Evolutionary conservation across 2,888 invertebrate species (phyloP).

Genomic region (Latrodectus hesperus): DNA sequence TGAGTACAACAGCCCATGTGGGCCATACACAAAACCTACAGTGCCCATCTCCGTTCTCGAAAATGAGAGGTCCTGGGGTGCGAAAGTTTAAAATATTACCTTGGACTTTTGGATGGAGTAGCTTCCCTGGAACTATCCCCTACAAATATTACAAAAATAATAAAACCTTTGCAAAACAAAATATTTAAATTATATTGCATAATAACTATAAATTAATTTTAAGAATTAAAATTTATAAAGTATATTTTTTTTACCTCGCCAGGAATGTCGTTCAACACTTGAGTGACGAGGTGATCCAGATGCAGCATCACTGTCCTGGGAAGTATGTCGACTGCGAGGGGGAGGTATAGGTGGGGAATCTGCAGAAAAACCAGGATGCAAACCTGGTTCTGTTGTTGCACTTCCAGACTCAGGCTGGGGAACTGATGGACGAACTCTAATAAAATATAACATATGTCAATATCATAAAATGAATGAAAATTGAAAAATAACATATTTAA

Average conservation of each 20-base stretch:
- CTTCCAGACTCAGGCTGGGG: conserved; percentile 43
- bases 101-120: conserved; percentile 69
- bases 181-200: too few relatives aligned
- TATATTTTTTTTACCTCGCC: conserved; percentile 27
- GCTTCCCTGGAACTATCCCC: conserved; percentile 64
- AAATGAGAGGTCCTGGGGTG: too few relatives aligned
- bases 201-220: neutral
- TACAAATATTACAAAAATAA: neutral
- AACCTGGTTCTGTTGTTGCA: conserved; percentile 23
- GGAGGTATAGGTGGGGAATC: conserved; percentile 66
- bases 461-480: too few relatives aligned
- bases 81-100: conserved; percentile 18
- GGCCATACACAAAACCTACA: too few relatives aligned
- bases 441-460: neutral
- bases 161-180: too few relatives aligned
- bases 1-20: too few relatives aligned
- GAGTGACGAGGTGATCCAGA: conserved; percentile 53
- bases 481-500: too few relatives aligned
- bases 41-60: too few relatives aligned
- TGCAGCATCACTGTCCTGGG: conserved; percentile 54
- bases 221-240: neutral
- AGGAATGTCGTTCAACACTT: conserved; percentile 52
- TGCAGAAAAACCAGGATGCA: conserved; percentile 22
- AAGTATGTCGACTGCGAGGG: conserved; percentile 63
- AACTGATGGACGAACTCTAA: conserved; percentile 41